Evolutionary conservation across 37 sponge, comb jelly and placozoan species (phyloP).

Genomic region (Ephydatia muelleri): DNA sequence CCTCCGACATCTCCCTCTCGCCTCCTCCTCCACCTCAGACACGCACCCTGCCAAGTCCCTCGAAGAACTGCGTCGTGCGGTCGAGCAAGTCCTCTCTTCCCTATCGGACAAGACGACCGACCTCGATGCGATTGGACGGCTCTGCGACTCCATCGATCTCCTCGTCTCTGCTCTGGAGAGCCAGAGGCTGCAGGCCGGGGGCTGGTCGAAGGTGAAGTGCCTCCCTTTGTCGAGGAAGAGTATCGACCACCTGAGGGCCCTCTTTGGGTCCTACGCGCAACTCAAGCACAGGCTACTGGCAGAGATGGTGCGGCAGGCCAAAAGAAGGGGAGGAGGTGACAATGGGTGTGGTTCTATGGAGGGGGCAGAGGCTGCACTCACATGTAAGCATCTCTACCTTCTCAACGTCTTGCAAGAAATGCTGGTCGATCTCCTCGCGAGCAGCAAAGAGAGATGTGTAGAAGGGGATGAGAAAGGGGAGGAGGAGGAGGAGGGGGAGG

Average conservation of each 20-base stretch:
- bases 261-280: not conserved
- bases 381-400: not conserved
- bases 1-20: not conserved
- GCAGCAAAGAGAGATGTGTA: not conserved
- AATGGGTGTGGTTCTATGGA: not conserved
- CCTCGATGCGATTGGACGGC: not conserved
- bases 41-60: not conserved
- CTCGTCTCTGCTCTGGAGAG: not conserved
- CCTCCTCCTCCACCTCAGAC: not conserved
- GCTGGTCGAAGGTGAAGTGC: not conserved
- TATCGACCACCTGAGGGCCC: not conserved
- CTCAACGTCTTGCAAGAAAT: not conserved
- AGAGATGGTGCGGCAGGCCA: not conserved
- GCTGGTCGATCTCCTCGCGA: not conserved
- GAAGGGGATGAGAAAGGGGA: not conserved
- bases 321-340: not conserved
- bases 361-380: not conserved
- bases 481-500: not conserved
- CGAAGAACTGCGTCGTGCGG: not conserved
- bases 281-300: not conserved
- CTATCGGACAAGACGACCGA: not conserved
- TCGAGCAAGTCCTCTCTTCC: not conserved
- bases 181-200: not conserved
- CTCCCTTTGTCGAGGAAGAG: not conserved
- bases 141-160: not conserved